Percentiles rank a stretch among this genome's conserved stretches.
Conservation (phyloP, 1,140 invertebrate genomes). For the Chelonus insularis region DNA sequence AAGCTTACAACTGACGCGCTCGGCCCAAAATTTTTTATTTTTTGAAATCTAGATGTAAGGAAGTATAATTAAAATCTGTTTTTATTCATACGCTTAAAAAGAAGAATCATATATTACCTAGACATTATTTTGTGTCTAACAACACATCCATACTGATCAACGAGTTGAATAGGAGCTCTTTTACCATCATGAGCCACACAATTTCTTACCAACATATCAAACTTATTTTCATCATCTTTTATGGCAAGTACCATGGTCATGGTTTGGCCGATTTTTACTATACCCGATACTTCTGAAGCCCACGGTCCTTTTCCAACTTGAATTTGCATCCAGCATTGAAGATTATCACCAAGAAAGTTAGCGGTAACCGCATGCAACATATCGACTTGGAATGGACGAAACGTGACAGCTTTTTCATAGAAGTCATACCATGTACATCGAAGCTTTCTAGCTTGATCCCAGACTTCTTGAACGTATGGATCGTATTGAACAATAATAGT, state of each 20-base stretch:
- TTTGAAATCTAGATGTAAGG: slow-evolving; percentile 80
- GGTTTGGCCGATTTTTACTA: slow-evolving; percentile 93
- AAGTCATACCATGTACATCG: slow-evolving; percentile 94
- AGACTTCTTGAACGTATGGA: slow-evolving; percentile 90
- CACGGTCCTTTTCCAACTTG: slow-evolving; percentile 93
- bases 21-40: slow-evolving; percentile 93
- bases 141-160: slow-evolving; percentile 90
- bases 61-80: too few species aligned
- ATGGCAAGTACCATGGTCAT: slow-evolving; percentile 96
- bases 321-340: slow-evolving; percentile 96
- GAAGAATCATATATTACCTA: too few species aligned
- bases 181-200: slow-evolving; percentile 94
- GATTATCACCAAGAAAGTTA: slow-evolving; percentile 92
- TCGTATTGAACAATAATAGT: slow-evolving; percentile 95
- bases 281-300: slow-evolving; percentile 92
- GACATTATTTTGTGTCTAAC: slow-evolving; percentile 92
- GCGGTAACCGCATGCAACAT: slow-evolving; percentile 92
- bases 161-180: slow-evolving; percentile 87
- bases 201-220: slow-evolving; percentile 92
- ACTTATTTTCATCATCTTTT: slow-evolving; percentile 94
- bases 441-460: slow-evolving; percentile 83
- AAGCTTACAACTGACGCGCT: slow-evolving; percentile 92
- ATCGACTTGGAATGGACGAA: slow-evolving; percentile 91
- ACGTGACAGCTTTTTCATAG: slow-evolving; percentile 92
- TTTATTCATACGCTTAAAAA: too few species aligned